Percentiles rank a stretch among this genome's conserved stretches.
Evolutionary conservation across 2,113 vertebrate species (phyloP).

Genomic region (Australoheros scitulus): DNA sequence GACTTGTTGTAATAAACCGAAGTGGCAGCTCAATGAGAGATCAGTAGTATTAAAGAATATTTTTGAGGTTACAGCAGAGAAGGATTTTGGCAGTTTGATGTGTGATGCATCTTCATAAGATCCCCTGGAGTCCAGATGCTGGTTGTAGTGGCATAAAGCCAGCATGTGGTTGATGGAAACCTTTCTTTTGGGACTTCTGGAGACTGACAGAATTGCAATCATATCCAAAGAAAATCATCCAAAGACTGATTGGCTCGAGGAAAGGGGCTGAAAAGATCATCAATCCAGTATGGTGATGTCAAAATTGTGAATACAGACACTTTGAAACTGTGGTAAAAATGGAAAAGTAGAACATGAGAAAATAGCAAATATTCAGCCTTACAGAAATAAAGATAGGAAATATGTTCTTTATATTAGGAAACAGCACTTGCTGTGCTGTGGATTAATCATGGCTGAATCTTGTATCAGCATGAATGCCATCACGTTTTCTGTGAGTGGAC

Average conservation of each 20-base stretch:
- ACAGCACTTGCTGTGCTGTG: neutral
- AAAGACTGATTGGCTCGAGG: neutral
- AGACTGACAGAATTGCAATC: conserved; percentile 1
- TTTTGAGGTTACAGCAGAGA: conserved; percentile 19
- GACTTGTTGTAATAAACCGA: neutral
- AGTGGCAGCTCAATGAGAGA: conserved; percentile 2
- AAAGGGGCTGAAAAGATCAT: neutral
- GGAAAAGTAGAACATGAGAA: conserved; percentile 5
- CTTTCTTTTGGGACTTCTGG: neutral
- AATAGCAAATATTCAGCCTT: neutral
- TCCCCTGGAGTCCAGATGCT: conserved; percentile 6
- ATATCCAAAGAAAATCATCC: neutral
- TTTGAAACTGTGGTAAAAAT: neutral
- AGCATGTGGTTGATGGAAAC: conserved; percentile 16
- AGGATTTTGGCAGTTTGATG: conserved; percentile 14
- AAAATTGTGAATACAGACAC: too few species aligned
- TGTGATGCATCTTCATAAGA: conserved; percentile 11
- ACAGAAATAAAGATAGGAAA: neutral
- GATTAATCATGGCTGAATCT: neutral
- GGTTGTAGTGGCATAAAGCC: neutral
- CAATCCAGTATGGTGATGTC: neutral
- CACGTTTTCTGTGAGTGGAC: neutral
- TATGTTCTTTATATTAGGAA: neutral
- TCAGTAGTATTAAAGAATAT: conserved; percentile 1
- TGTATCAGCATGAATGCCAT: neutral